Evolutionary conservation across 2,888 invertebrate genomes (phyloP), one percentile per base, ranked within the genome.

Genomic region (Taenaris catops): DNA sequence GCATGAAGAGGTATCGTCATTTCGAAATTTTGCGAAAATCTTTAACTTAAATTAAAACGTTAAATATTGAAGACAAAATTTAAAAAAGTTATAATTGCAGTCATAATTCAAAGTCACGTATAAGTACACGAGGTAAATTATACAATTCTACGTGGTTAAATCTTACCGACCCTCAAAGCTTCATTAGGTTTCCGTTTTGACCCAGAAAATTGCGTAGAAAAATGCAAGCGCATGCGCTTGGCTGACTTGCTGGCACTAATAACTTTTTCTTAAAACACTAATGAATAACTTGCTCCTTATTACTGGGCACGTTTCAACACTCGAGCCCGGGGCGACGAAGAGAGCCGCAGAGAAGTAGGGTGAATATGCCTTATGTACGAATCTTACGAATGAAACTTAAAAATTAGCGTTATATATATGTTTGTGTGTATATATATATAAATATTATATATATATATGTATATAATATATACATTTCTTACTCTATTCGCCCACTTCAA

Each of bases 181-280:
- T 33, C 38, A 34, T 39, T 39, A 41, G 31, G 18, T 17, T 28
- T 41, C 24, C 41, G 29, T 38, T 41, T 46, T 66, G 69, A 64
- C 63, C 63, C 55, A 66, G 63, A 65, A 74, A 76, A 75, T 73
- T 56, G 59, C 56, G 56, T 40, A 44, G 53, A 48, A 60, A 71
- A 71, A 81, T 79, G 83, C 81, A 69, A 58, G 59, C 69, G 65
- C 84, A 80, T 70, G 80, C 70, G 68, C 70, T 61, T 48, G 51
- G 50, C 55, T 69, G 71, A 64, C 69, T 70, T 64, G 63, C 53
- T 65, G 58, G 57, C 70, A 62, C 66, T 79, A 78, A 79, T 72
- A 73, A 71, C 71, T 76, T 80, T 76, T 83, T 78, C 79, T 78
- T 64, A 71, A 79, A 78, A 80, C 76, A 73, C 75, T 80, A 84